Evolutionary conservation across 2,888 invertebrate species (phyloP), one percentile per base, ranked within the genome.

Genomic region (Noctua fimbriata): DNA sequence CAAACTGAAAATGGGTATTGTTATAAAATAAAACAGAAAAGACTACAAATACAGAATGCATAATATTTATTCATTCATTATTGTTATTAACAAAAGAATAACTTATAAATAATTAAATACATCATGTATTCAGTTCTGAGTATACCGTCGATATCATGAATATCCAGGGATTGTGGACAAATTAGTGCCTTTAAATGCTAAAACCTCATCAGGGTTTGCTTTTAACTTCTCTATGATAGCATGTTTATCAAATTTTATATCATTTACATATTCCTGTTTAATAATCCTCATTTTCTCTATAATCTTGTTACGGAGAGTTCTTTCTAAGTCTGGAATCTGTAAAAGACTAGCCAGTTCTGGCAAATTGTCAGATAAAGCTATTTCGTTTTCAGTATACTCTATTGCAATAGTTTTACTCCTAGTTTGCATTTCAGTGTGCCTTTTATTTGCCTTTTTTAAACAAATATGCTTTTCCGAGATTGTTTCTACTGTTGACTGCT

Each of bases 121-220:
- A 65, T 7, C 21, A 18, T 6, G 73, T 69, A 79, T n/a, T 0
- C 0, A 36, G 12, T 70, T 21, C 1, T 5, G 28, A 60, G 21
- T 65, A 80, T n/a, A 3, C 16, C 0, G 1, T 67, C 41, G n/a
- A 44, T 44, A 44, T 73, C 84, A 88, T 71, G 84, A 89, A 91
- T 97, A 97, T 36, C 96, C 96, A 66, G 92, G 82, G 60, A 97
- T 86, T 58, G 89, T 86, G 47, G 91, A 91, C 65, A 96, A 90
- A 90, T 97, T 97, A 3, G 94, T 91, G 16, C 97, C 96, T 73
- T 92, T 92, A 90, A 97, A 97, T 69, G 91, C 91, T 73, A 96
- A 85, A 3, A 95, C 69, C 36, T 94, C 94, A 79, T 95, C 92
- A 3, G 95, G 92, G 87, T 95, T 92, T 0, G 78, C 49, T 87